A percentile compares a stretch with the other conserved stretches of the same genome.
phyloP scores from a whole-genome alignment of 2,113 vertebrate genomes.

The Pseudopipra pipra region DNA sequence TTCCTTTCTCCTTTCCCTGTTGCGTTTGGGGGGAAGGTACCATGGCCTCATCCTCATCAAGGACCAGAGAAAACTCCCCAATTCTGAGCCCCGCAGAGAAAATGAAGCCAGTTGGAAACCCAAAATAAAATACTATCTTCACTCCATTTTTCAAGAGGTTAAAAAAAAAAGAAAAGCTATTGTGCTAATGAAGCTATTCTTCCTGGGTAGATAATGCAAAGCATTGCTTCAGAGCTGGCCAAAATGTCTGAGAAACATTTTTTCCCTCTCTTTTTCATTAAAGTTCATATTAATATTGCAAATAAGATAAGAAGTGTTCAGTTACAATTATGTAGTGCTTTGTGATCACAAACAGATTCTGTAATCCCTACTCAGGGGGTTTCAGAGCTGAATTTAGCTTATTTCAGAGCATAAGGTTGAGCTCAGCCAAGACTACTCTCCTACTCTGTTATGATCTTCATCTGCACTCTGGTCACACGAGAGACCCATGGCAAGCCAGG shows the following conservation, averaged over 20 bases:
- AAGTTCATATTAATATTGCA: slow-evolving; percentile 39
- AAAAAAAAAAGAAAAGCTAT: neutral
- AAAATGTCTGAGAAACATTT: slow-evolving; percentile 6
- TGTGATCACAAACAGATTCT: slow-evolving; percentile 53
- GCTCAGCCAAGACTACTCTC: slow-evolving; percentile 18
- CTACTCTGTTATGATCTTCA: neutral
- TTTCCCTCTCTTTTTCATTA: neutral
- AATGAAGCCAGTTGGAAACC: neutral
- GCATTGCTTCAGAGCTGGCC: slow-evolving; percentile 27
- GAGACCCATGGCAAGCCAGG: neutral
- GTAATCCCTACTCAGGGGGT: slow-evolving; percentile 33
- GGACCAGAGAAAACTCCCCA: neutral
- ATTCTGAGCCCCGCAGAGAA: neutral
- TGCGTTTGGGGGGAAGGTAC: neutral
- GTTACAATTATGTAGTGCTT: slow-evolving; percentile 39
- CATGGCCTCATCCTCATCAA: neutral
- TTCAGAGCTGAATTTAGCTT: slow-evolving; percentile 48
- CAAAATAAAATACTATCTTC: slow-evolving; percentile 26
- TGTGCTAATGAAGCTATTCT: slow-evolving; percentile 25
- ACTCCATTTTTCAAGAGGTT: neutral
- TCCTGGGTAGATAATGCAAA: slow-evolving; percentile 38
- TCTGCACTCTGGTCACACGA: neutral
- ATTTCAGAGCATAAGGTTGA: slow-evolving; percentile 3
- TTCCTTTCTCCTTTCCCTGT: neutral
- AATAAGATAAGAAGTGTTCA: slow-evolving; percentile 53